Base-by-base conservation (phyloP, 2,888 invertebrate species). In the Crocallis elinguaria region DNA sequence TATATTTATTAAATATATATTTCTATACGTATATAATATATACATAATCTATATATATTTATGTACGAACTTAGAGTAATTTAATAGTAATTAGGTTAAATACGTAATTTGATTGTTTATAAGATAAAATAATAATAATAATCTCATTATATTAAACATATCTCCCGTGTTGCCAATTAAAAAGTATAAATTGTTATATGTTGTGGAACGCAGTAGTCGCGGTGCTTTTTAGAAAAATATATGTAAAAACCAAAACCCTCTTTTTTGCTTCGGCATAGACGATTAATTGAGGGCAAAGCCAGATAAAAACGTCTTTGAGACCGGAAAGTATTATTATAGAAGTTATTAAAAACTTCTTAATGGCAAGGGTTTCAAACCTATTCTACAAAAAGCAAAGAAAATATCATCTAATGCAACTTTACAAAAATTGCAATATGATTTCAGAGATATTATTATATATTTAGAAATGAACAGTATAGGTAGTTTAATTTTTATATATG, bases 111-210 rank as follows among this genome's bases (percentile, higher is more conserved):
- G 8, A 16, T 21, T 9, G 6, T 5, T 13, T 37, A 4, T 42
- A 23, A 16, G 11, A 48, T 29, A 30, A 41, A 32, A 45, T 48
- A 43, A 16, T 53, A 56, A 49, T 44, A n/a, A 27, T 61, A 57
- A 32, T 58, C 61, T 55, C 58, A 60, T 60, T 63, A 70, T 72
- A 75, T 67, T 60, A 73, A 66, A 82, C 82, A 85, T 86, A 86
- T 90, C 91, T 92, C 91, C 91, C 91, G 81, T 88, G 86, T 87
- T 88, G 90, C 90, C 91, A 92, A 91, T 91, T 91, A 91, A 77
- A 75, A 69, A 66, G 69, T 70, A 66, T 52, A 68, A 68, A 73
- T 68, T 78, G 80, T 76, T 75, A 69, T 76, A 71, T 72, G 71
- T 78, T 75, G 68, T 71, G 62, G 46, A 68, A 64, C 9, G 69